Conservation (phyloP, 2,113 vertebrate genomes). For the Tragulus kanchil region DNA sequence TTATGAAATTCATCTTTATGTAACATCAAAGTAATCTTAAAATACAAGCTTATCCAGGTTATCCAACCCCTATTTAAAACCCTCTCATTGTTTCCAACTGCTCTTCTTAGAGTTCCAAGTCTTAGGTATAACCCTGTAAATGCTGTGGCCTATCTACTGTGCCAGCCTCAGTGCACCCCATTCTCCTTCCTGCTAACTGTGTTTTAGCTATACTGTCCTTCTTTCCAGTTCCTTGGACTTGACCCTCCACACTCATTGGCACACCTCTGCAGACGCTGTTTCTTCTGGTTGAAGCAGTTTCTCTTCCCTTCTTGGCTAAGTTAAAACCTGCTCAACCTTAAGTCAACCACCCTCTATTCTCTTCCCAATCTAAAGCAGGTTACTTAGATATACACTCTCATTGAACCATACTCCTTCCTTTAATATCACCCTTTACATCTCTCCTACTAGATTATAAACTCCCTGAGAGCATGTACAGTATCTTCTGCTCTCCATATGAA, state of each 20-base stretch:
- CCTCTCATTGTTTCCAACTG: neutral
- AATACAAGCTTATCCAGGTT: neutral
- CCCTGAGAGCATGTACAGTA: neutral
- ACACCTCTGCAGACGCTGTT: conserved; percentile 7
- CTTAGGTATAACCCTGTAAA: neutral
- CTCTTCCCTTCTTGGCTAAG: neutral
- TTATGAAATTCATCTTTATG: conserved; percentile 1
- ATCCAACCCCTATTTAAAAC: neutral
- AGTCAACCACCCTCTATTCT: neutral
- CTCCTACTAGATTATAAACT: conserved; percentile 18
- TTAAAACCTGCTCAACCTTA: neutral
- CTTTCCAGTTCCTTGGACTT: conserved; percentile 19
- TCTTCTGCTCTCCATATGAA: neutral
- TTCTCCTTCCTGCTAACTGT: neutral
- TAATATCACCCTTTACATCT: neutral
- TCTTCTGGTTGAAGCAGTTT: neutral
- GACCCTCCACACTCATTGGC: neutral
- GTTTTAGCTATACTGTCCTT: neutral
- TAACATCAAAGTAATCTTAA: neutral
- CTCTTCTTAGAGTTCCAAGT: neutral
- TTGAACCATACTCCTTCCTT: neutral
- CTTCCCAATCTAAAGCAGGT: neutral
- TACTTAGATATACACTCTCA: neutral
- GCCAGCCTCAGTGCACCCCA: neutral
- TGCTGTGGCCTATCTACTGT: neutral